These are phyloP conservation scores for Hermodice carunculata DNA, from an alignment of 2,888 invertebrate species.

Conservation along the genomic window DNA sequence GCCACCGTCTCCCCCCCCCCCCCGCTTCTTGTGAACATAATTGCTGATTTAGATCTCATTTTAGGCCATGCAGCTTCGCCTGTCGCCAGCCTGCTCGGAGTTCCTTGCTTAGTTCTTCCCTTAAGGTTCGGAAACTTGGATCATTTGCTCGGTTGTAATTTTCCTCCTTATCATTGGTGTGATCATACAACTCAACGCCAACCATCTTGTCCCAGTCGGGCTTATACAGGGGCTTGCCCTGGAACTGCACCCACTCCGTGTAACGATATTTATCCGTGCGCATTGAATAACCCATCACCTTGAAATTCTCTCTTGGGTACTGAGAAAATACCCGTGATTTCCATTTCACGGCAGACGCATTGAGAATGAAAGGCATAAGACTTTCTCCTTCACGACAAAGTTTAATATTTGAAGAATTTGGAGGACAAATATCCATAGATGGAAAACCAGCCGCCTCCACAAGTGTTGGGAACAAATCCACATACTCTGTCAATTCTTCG, in stretches of 20 bases:
- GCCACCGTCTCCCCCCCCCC: too few species aligned
- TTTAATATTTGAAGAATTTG: constrained; percentile 15
- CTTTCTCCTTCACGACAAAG: constrained; percentile 48
- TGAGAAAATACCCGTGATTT: constrained; percentile 34
- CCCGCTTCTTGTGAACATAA: too few species aligned
- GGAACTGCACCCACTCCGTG: constrained; percentile 47
- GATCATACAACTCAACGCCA: constrained; percentile 18
- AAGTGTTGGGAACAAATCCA: constrained; percentile 31
- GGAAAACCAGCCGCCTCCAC: constrained; percentile 27
- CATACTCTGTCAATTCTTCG: constrained; percentile 16
- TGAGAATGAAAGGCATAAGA: constrained; percentile 39
- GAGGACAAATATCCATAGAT: constrained; percentile 8
- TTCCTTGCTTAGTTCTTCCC: too few species aligned
- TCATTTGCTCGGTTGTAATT: constrained; percentile 9
- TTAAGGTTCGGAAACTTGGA: too few species aligned
- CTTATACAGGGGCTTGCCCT: neutral
- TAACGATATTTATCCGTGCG: constrained; percentile 43
- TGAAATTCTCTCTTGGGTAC: constrained; percentile 37
- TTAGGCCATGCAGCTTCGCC: too few species aligned
- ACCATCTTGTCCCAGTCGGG: constrained; percentile 6
- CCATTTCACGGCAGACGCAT: constrained; percentile 32
- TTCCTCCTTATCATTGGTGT: constrained; percentile 12
- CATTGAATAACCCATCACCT: constrained; percentile 47
- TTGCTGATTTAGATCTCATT: too few species aligned
- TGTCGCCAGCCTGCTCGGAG: too few species aligned